Conservation (phyloP, 1,140 invertebrate genomes). For the Mamestra configurata region DNA sequence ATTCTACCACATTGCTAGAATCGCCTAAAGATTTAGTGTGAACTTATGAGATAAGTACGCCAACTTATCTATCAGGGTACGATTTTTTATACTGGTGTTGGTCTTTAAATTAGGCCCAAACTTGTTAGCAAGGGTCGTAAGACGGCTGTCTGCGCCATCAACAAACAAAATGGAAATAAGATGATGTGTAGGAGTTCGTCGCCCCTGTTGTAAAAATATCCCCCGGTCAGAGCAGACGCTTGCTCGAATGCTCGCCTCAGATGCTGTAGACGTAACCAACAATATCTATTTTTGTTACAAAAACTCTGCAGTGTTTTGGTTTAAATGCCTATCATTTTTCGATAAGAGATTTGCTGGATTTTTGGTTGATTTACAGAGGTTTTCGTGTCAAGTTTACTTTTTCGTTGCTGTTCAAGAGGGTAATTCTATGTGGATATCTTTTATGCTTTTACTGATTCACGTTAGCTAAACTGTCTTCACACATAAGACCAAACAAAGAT, state of each 20-base stretch:
- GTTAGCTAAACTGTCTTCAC: no score
- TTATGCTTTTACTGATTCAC: no score
- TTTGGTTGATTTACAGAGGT: no score
- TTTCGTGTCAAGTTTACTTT: no score
- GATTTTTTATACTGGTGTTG: no score
- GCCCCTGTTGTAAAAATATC: constrained; percentile 66
- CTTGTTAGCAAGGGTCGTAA: constrained; percentile 37
- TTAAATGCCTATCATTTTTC: neutral
- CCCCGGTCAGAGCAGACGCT: constrained; percentile 41
- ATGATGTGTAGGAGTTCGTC: constrained; percentile 58
- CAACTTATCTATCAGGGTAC: no score
- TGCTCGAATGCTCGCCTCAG: constrained; percentile 24
- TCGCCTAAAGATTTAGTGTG: no score
- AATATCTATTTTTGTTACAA: constrained; percentile 38
- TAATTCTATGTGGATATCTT: no score
- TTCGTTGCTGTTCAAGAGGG: no score
- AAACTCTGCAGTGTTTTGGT: constrained; percentile 11
- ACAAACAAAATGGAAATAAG: constrained; percentile 50
- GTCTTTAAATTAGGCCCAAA: neutral
- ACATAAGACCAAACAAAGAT: no score
- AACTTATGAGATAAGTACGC: no score
- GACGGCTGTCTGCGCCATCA: constrained; percentile 32
- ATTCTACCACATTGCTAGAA: no score
- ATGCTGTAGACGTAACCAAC: constrained; percentile 20
- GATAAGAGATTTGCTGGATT: neutral